Base-by-base conservation (phyloP, 2,888 invertebrate genomes). In the Cephus pygmeus region DNA sequence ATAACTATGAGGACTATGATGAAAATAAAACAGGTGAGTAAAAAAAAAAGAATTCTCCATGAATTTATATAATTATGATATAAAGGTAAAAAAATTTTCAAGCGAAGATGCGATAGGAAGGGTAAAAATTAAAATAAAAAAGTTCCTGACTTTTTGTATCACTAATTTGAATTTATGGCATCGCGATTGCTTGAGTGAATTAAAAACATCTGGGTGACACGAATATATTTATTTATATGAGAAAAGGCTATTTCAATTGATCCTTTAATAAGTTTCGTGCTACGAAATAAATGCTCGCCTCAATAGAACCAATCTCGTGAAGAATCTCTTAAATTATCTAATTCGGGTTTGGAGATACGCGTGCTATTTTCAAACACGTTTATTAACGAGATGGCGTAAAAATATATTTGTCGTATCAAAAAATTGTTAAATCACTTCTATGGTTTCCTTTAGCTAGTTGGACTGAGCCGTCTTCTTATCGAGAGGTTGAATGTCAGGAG, bases 1-100 rank as follows among this genome's bases (percentile, higher is more conserved):
- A 90, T 1, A 83, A 81, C 69, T 89, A 89, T 77, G 86, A 86
- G 0, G 88, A 88, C 23, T 86, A 88, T 79, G 88, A 88, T 15
- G 84, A 83, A 12, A 84, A 85, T 34, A 80, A 79, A 56, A 88
- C 86, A 34, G 86, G 87, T 87, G 71, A 85, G 87, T 82, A 40
- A 9, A 40, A 71, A 71, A 30, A 12, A 71, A 73, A 73, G 12
- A 69, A 69, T 77, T 30, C 36, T 30, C 36, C 15, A 74, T n/a
- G 4, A 34, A 31, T 33, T 23, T 15, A 56, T 30, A 69, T 34
- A 40, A 56, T 11, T 33, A 23, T 23, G 9, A 2, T 56, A 23
- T 23, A 34, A 71, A 71, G 11, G 6, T 30, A 15, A 30, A 9
- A 30, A 3, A 3, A 23, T 9, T 56, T 56, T 56, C 23, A 9